These are phyloP conservation scores for Folsomia manolachei DNA, from an alignment of 2,888 invertebrate genomes.

Conservation along the genomic window DNA sequence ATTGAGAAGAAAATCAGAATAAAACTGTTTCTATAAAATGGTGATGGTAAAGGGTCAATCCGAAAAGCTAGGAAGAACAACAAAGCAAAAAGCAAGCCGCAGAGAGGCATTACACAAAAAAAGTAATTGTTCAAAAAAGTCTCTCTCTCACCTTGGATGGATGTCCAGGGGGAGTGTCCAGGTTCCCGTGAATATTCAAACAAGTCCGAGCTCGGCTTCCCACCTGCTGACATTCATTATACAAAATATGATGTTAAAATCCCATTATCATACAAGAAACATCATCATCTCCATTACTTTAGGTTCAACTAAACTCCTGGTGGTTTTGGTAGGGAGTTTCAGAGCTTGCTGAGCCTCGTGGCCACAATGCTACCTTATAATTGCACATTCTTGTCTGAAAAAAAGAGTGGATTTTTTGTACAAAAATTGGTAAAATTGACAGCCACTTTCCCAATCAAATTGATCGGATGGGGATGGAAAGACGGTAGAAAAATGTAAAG, in stretches of 20 bases:
- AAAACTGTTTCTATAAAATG: too few species aligned
- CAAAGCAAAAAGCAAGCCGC: neutral
- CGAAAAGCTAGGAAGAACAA: neutral
- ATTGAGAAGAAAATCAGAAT: neutral
- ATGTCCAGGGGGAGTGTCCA: slow-evolving; percentile 41
- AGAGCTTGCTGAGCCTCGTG: too few species aligned
- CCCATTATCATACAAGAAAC: slow-evolving; percentile 12
- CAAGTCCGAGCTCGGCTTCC: slow-evolving; percentile 40
- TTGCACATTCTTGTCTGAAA: neutral
- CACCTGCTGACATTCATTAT: slow-evolving; percentile 48
- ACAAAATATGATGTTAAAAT: slow-evolving; percentile 40
- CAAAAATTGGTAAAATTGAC: neutral
- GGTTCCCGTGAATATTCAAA: slow-evolving; percentile 37
- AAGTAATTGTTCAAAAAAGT: slow-evolving; percentile 4
- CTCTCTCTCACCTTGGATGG: slow-evolving; percentile 40
- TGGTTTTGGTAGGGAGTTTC: too few species aligned
- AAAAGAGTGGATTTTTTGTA: neutral
- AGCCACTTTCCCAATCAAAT: neutral
- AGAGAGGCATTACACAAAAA: neutral
- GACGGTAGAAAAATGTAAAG: neutral
- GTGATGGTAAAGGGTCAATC: neutral
- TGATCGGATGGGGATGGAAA: neutral
- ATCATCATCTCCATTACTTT: slow-evolving; percentile 38
- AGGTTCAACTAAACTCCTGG: neutral
- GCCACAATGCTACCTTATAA: slow-evolving; percentile 33